These are phyloP conservation scores for Calliphora vicina DNA, from an alignment of 1,140 invertebrate species.

Conservation along the genomic window DNA sequence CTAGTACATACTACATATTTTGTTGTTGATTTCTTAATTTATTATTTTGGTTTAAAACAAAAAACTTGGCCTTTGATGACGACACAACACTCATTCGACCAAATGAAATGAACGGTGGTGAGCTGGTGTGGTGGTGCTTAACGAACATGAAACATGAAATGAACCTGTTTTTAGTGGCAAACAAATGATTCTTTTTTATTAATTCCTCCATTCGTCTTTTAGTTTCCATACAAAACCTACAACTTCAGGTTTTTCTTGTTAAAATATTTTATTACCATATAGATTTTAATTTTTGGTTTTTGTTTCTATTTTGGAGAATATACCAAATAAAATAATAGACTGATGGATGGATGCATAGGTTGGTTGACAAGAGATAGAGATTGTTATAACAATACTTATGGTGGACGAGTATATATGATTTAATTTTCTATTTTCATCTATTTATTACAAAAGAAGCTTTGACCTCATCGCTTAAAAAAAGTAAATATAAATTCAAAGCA, in stretches of 20 bases:
- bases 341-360: not conserved
- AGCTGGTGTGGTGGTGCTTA: not conserved
- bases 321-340: not conserved
- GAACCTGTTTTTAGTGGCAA: not conserved
- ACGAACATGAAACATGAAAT: constrained; percentile 32
- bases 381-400: not conserved
- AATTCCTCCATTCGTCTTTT: not conserved
- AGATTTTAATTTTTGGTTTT: not conserved
- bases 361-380: not conserved
- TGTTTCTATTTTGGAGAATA: not conserved
- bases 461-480: not conserved
- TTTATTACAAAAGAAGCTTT: not conserved
- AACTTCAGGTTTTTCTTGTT: constrained; percentile 16
- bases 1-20: too few relatives aligned
- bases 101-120: not conserved
- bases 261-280: not conserved
- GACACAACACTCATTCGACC: not conserved
- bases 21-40: not conserved
- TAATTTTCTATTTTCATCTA: constrained; percentile 3
- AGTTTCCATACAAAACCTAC: not conserved
- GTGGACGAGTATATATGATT: not conserved
- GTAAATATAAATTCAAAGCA: not conserved
- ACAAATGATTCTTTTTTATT: not conserved
- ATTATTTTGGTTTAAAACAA: not conserved
- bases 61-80: not conserved